These are phyloP conservation scores for Drosophila sp. DNA, from an alignment of 1,140 invertebrate genomes.

Conservation along the genomic window DNA sequence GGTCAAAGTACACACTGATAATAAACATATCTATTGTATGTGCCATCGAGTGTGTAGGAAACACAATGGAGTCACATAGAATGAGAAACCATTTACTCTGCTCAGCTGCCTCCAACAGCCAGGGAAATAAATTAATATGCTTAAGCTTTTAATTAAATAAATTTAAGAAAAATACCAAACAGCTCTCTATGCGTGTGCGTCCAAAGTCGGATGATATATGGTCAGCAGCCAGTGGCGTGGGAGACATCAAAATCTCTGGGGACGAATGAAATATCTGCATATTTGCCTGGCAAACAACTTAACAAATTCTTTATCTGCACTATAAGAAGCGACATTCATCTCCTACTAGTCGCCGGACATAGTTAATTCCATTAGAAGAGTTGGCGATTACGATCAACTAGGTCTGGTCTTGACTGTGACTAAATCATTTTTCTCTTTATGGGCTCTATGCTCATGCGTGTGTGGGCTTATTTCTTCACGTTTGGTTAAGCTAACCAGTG, in stretches of 20 bases:
- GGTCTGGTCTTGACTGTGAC: too few relatives aligned
- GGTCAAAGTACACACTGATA: not conserved
- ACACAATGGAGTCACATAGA: conserved; percentile 50
- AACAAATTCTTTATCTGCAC: conserved; percentile 6
- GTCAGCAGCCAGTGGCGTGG: conserved; percentile 3
- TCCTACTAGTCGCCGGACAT: too few relatives aligned
- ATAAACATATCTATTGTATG: not conserved
- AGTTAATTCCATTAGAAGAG: too few relatives aligned
- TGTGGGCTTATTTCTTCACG: too few relatives aligned
- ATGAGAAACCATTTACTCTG: conserved; percentile 29
- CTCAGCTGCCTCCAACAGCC: not conserved
- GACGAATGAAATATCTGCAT: not conserved
- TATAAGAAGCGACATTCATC: not conserved
- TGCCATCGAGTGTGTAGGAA: conserved; percentile 5
- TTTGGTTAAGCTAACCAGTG: too few relatives aligned
- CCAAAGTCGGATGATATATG: conserved; percentile 18
- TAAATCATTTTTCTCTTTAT: too few relatives aligned
- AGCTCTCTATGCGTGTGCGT: conserved; percentile 4
- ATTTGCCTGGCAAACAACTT: not conserved
- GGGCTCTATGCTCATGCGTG: too few relatives aligned
- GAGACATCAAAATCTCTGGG: not conserved
- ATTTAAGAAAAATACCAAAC: conserved; percentile 38
- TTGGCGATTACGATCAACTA: too few relatives aligned
- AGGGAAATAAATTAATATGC: conserved; percentile 65
- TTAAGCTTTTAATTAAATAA: conserved; percentile 74